Base-by-base conservation (phyloP, 2,888 invertebrate species). In the Nematopogon swammerdamellus region DNA sequence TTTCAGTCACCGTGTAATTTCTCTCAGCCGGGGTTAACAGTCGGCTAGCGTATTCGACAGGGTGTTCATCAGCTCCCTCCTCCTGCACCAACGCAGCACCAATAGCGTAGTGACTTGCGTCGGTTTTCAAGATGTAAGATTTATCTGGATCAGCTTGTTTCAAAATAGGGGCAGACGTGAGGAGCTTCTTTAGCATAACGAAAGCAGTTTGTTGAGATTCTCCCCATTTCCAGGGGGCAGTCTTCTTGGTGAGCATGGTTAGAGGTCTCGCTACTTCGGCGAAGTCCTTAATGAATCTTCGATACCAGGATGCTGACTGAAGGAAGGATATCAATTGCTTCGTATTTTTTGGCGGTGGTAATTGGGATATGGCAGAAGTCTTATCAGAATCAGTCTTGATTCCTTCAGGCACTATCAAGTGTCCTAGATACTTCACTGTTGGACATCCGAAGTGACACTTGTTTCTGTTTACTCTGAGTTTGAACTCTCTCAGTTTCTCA, bases 241-340 rank as follows among this genome's bases (percentile, higher is more conserved):
- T 53, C 30, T 61, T 59, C 49, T 59, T 58, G 43, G 56, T 54
- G 2, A 60, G 51, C n/a, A 49, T 20, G 1, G 59, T 58, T 1
- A 55, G 49, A 0, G 63, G 59, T 48, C 56, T 52, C 0, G 57
- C 51, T 0, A 60, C 54, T 5, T 54, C 36, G 0, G 58, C n/a
- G n/a, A n/a, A n/a, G n/a, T n/a, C n/a, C n/a, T n/a, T n/a, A n/a
- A n/a, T n/a, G n/a, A n/a, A n/a, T 48, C 61, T 18, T 20, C 60
- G 43, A 46, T 59, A 63, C 60, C 63, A 62, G 0, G 58, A 58
- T 14, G 55, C 54, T 3, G 56, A 63, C 51, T 63, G 61, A 2
- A 64, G 16, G 45, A 65, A 63, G 1, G 57, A 55, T 2, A 51
- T 55, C 6, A 57, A 48, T 46, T 60, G 57, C 44, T 60, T 60